A percentile compares a stretch with the other conserved stretches of the same genome.
Evolutionary conservation across 2,113 vertebrate species (phyloP).

Genomic region (Eudyptes chrysolophus): DNA sequence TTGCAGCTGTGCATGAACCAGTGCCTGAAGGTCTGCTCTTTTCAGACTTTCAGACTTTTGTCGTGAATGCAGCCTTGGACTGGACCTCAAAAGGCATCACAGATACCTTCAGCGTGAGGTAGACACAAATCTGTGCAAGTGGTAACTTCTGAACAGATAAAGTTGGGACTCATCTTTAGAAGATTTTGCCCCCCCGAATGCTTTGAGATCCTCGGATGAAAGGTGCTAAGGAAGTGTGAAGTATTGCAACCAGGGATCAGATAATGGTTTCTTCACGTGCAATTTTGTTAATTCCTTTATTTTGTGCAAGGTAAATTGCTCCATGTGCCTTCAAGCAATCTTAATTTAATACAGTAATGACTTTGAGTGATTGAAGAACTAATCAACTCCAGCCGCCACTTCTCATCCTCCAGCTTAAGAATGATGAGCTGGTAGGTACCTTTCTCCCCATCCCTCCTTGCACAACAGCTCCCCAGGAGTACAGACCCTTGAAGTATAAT

Average conservation of each 20-base stretch:
- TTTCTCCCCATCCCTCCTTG: not conserved
- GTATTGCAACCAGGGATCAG: not conserved
- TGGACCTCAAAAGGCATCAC: not conserved
- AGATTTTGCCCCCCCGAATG: not conserved
- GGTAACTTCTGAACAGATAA: not conserved
- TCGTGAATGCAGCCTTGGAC: accelerated
- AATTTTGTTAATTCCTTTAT: not conserved
- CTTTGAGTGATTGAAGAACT: constrained; percentile 26
- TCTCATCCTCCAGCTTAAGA: not conserved
- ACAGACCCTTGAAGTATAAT: not conserved
- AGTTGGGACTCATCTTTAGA: not conserved
- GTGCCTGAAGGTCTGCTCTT: not conserved
- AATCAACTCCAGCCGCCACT: not conserved
- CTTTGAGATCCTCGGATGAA: not conserved
- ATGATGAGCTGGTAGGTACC: not conserved
- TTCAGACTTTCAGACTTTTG: not conserved
- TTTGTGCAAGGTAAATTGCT: not conserved
- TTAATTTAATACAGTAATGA: constrained; percentile 13
- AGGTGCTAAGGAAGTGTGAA: not conserved
- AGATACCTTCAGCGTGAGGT: not conserved
- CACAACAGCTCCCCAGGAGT: not conserved
- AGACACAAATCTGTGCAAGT: not conserved
- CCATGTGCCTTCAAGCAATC: not conserved
- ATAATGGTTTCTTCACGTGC: not conserved
- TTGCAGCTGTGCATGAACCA: not conserved